Evolutionary conservation across 2,888 invertebrate genomes (phyloP).

Genomic region (Drosophila pseudotalamancana): DNA sequence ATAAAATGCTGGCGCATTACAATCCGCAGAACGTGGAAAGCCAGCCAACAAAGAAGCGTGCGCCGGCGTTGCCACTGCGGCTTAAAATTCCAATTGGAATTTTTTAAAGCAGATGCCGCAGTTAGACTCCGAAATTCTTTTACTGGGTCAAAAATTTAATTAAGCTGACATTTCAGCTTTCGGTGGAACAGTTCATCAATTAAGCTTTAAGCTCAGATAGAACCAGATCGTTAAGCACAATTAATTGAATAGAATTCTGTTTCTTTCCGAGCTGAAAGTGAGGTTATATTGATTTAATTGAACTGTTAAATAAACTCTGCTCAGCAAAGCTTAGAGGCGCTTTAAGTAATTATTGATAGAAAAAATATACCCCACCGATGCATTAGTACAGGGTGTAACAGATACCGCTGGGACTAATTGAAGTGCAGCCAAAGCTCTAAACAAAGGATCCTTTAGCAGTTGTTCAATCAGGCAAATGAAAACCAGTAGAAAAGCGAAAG

Average conservation of each 20-base stretch:
- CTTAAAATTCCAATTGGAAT: slow-evolving; percentile 47
- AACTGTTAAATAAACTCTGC: no score
- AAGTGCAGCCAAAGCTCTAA: slow-evolving; percentile 19
- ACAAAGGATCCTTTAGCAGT: slow-evolving; percentile 11
- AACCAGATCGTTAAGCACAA: no score
- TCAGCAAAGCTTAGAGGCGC: no score
- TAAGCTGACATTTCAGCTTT: neutral
- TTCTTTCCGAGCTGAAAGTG: no score
- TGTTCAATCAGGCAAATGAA: slow-evolving; percentile 22
- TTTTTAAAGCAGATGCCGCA: slow-evolving; percentile 7
- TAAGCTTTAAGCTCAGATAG: neutral
- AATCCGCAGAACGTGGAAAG: slow-evolving; percentile 28
- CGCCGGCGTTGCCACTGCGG: slow-evolving; percentile 38
- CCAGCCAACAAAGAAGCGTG: slow-evolving; percentile 31
- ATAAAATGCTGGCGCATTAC: slow-evolving; percentile 52
- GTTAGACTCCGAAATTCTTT: slow-evolving; percentile 7
- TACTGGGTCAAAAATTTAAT: slow-evolving; percentile 4
- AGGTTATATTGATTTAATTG: no score
- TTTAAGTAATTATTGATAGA: no score
- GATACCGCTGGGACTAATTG: slow-evolving; percentile 16
- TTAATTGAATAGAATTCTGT: no score
- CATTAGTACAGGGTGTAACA: slow-evolving; percentile 2
- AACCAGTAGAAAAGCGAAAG: neutral
- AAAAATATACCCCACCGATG: neutral
- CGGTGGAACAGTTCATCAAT: neutral